These are phyloP conservation scores for Archocentrus centrarchus DNA, from an alignment of 2,113 vertebrate genomes.

Conservation along the genomic window DNA sequence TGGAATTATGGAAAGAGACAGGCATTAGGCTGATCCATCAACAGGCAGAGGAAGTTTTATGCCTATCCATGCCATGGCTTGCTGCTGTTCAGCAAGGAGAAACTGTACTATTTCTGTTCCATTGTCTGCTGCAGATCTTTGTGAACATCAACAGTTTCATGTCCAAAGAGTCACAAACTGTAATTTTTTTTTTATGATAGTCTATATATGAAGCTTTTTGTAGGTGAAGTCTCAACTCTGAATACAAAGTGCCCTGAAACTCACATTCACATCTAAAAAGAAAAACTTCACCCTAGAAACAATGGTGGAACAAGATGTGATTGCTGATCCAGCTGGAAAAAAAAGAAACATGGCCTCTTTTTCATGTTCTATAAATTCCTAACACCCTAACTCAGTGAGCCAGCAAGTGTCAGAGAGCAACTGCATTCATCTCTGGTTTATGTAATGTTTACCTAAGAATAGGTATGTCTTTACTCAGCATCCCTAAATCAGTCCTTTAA, in stretches of 20 bases:
- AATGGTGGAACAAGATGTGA: constrained; percentile 18
- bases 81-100: constrained; percentile 8
- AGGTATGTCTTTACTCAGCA: constrained; percentile 65
- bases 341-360: constrained; percentile 35
- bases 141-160: background rate
- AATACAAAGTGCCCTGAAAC: background rate
- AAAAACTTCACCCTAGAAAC: constrained; percentile 13
- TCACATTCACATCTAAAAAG: background rate
- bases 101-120: constrained; percentile 12
- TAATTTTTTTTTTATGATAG: background rate
- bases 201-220: background rate
- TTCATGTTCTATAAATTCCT: constrained; percentile 63
- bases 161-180: background rate
- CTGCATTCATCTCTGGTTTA: constrained; percentile 66
- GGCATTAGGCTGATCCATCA: constrained; percentile 66
- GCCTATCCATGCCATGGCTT: background rate
- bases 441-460: constrained; percentile 71
- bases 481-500: constrained; percentile 59
- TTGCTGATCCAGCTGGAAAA: background rate
- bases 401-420: constrained; percentile 50
- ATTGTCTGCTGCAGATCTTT: background rate
- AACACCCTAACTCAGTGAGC: constrained; percentile 49
- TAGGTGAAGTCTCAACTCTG: background rate
- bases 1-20: constrained; percentile 66
- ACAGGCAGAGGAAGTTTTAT: constrained; percentile 24